Base-by-base conservation (phyloP, 1,140 invertebrate species). In the Philaenus spumarius region DNA sequence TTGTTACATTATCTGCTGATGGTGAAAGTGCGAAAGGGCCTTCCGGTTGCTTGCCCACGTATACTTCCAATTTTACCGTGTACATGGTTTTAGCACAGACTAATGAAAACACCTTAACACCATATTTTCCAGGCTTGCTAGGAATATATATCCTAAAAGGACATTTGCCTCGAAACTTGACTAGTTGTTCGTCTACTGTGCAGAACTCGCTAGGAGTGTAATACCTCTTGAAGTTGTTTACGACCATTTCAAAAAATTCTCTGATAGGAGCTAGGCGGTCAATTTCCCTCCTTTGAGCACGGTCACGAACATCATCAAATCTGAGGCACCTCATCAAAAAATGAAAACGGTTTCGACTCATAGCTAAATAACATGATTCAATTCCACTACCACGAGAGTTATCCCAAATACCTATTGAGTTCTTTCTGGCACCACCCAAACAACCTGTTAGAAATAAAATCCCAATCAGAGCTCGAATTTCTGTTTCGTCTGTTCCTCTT, bases 171-270 rank as follows among this genome's bases (percentile, higher is more conserved):
- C 70, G 63, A 60, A 74, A 75, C 20, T 57, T 53, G 58, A 64
- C 53, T 22, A 75, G 59, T 63, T 68, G 71, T 61, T 76, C 72
- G 62, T 75, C 73, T 26, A 75, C 69, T 9, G 68, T 70, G 1
- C 66, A 55, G 58, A 62, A 67, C 60, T 69, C 62, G 55, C 67
- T 54, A 11, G 43, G 53, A 30, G 48, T 54, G 61, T 69, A 70
- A 64, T 62, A 24, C 5, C 24, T 59, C 51, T 63, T 19, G 59
- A 63, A 68, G 34, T 62, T 66, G 3, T 55, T 40, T 42, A 62
- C 39, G 24, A 40, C 5, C 9, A 15, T 42, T 47, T 69, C 64
- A 56, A 68, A 72, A 4, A 72, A 58, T 54, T 67, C 42, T 56
- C 68, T 61, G 53, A 73, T 66, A 50, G 68, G 58, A 20, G 68